Conservation (phyloP, 2,888 invertebrate genomes). For the Callosobruchus maculatus region DNA sequence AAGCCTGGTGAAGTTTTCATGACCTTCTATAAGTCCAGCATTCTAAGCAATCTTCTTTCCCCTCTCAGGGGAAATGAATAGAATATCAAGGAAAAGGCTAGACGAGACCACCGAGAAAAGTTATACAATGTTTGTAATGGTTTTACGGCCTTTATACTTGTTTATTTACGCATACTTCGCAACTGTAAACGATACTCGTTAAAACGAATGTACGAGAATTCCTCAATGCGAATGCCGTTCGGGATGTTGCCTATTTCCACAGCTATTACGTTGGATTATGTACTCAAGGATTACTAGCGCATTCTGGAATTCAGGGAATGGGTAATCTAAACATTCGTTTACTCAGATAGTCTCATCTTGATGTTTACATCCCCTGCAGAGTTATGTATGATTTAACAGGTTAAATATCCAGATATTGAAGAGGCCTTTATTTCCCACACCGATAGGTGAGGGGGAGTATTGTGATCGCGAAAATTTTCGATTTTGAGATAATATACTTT, state of each 20-base stretch:
- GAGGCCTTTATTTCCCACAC: no score
- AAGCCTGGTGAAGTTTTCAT: no score
- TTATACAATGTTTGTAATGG: not conserved
- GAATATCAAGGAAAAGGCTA: not conserved
- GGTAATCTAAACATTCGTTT: not conserved
- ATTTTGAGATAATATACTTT: no score
- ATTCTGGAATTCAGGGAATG: not conserved
- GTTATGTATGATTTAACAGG: no score
- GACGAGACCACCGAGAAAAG: not conserved
- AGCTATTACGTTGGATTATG: not conserved
- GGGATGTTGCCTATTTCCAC: not conserved
- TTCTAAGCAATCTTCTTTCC: not conserved
- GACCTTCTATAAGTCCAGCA: no score
- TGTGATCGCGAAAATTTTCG: no score
- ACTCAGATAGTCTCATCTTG: no score
- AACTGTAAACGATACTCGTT: not conserved
- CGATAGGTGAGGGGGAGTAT: no score
- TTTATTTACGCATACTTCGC: not conserved
- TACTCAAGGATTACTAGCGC: not conserved
- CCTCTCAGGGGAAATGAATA: not conserved
- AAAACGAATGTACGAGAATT: not conserved
- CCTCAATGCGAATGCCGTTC: not conserved
- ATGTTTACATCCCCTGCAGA: no score
- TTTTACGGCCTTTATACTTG: not conserved
- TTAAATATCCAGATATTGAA: no score